Conservation (phyloP, 2,113 vertebrate species). For the Crotalus helleri region DNA sequence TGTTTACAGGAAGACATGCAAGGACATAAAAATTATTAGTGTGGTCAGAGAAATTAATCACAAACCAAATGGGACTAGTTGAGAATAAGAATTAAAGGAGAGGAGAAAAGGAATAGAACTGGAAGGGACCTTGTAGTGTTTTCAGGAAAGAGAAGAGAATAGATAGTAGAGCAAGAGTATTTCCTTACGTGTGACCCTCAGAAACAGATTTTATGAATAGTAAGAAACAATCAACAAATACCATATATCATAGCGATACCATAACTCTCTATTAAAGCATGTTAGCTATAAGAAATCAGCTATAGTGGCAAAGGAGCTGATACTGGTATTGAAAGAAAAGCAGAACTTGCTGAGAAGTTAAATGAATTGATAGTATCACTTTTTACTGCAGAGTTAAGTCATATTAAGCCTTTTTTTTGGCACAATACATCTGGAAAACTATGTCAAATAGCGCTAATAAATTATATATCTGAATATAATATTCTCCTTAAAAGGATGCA, state of each 20-base stretch:
- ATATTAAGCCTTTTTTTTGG: not conserved
- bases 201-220: not conserved
- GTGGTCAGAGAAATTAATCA: not conserved
- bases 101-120: not conserved
- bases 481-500: not conserved
- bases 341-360: not conserved
- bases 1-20: not conserved
- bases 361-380: not conserved
- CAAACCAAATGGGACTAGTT: not conserved
- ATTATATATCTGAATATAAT: not conserved
- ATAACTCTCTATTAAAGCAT: not conserved
- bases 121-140: not conserved
- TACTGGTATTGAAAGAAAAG: not conserved
- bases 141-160: not conserved
- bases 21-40: not conserved
- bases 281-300: not conserved
- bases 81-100: not conserved
- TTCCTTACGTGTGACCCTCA: not conserved
- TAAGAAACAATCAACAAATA: not conserved
- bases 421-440: constrained; percentile 3
- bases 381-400: not conserved
- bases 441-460: not conserved
- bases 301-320: not conserved
- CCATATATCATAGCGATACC: not conserved
- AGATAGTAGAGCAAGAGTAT: not conserved